Evolutionary conservation across 2,113 vertebrate species (phyloP), one percentile per base, ranked within the genome.

Genomic region (Furnarius figulus): DNA sequence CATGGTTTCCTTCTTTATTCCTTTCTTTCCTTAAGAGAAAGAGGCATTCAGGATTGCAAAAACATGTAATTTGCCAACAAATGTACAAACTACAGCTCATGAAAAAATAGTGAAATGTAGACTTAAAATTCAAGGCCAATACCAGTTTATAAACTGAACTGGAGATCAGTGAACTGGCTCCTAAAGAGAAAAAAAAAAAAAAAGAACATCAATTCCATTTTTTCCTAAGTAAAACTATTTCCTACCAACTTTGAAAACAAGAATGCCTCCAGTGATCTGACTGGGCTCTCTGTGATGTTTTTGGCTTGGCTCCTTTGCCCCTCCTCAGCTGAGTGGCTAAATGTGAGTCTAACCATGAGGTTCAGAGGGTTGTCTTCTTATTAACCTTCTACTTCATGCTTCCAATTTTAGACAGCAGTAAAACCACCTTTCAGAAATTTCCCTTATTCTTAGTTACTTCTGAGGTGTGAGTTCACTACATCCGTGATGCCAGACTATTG

Each of bases 231-330:
- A 97, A 46, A 97, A 91, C 94, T 59, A 93, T 97, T 97, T 95
- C 90, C 87, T 85, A 96, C 73, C 83, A 96, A 83, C 90, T 97
- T 70, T n/a, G 47, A 96, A 96, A 96, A 97, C 78, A 92, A 63
- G 81, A 95, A 93, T 87, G 75, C 89, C 71, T 95, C 74, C 81
- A 92, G 77, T 49, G 89, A 95, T 95, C 95, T 73, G 81, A 90
- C 5, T 91, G 93, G 93, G 94, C 62, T 94, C 93, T 72, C 63
- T 70, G 63, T 94, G 95, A 96, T 80, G 83, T 94, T 96, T 97
- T 95, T 97, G 96, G 95, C 97, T 95, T 30, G 14, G 87, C 39
- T 95, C 86, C 89, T 85, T 94, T 76, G 56, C 63, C 92, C 73
- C 70, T 95, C 94, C 93, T 89, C 61, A 71, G 92, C 88, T 95